phyloP scores from a whole-genome alignment of 2,113 vertebrate genomes.

The Bucco capensis region DNA sequence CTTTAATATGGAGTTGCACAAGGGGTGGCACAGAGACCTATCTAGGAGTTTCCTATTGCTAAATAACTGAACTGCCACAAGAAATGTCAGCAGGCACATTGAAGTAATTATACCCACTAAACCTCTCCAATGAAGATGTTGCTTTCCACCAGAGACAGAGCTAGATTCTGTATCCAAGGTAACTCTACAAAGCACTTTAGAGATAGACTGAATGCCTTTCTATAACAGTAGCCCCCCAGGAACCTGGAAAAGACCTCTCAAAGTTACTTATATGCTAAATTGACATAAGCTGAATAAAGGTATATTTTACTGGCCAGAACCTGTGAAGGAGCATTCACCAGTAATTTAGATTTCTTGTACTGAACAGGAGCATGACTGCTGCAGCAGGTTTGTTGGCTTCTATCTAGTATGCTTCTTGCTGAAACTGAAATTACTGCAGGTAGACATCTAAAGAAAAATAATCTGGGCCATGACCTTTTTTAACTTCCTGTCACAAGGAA shows the following conservation, averaged over 20 bases:
- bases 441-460: neutral
- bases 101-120: constrained; percentile 2
- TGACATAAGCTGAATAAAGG: neutral
- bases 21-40: neutral
- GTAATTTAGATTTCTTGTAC: neutral
- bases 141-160: neutral
- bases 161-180: neutral
- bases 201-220: neutral
- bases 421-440: neutral
- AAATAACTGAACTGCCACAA: neutral
- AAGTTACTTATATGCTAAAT: neutral
- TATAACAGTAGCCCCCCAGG: neutral
- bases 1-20: neutral
- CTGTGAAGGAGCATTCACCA: neutral
- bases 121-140: neutral
- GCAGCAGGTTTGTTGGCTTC: neutral
- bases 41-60: neutral
- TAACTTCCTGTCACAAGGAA: neutral
- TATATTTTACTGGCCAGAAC: neutral
- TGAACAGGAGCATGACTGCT: neutral
- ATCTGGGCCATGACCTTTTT: neutral
- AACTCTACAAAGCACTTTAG: neutral
- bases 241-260: neutral
- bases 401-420: neutral
- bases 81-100: neutral